Percentiles rank a stretch among this genome's conserved stretches.
phyloP scores from a whole-genome alignment of 2,888 invertebrate genomes.

The Dicranocentrus wangi region DNA sequence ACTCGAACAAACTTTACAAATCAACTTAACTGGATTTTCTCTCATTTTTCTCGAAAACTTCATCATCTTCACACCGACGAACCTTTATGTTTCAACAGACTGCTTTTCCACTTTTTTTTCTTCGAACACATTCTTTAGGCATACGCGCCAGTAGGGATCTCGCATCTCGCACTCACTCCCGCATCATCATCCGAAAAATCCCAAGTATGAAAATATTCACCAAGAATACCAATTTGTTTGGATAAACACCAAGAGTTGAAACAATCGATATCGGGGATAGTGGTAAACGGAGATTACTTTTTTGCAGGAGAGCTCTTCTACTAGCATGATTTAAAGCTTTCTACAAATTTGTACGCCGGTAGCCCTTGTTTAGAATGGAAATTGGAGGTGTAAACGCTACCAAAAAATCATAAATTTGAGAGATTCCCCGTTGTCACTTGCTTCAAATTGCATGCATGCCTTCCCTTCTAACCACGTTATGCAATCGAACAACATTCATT shows the following conservation, averaged over 20 bases:
- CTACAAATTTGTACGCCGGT: background rate
- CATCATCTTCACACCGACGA: too few species aligned
- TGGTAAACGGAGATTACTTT: too few species aligned
- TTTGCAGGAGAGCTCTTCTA: too few species aligned
- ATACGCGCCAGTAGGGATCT: too few species aligned
- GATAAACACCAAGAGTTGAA: background rate
- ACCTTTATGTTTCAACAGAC: too few species aligned
- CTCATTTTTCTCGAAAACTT: background rate
- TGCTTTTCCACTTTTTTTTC: too few species aligned
- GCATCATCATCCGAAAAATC: too few species aligned
- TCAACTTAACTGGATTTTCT: conserved; percentile 27
- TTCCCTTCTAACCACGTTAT: background rate
- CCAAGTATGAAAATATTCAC: too few species aligned
- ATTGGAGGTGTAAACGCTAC: background rate
- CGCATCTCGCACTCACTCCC: too few species aligned
- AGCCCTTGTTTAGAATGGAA: background rate
- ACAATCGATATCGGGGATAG: too few species aligned
- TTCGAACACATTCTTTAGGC: too few species aligned
- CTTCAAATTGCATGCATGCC: background rate
- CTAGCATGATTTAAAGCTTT: background rate
- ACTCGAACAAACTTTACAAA: conserved; percentile 16
- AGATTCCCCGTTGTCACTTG: background rate
- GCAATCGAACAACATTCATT: background rate
- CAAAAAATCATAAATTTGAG: background rate
- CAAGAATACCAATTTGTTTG: too few species aligned